Evolutionary conservation across 1,140 invertebrate species (phyloP), one percentile per base, ranked within the genome.

Genomic region (Macrosteles quadrilineatus): DNA sequence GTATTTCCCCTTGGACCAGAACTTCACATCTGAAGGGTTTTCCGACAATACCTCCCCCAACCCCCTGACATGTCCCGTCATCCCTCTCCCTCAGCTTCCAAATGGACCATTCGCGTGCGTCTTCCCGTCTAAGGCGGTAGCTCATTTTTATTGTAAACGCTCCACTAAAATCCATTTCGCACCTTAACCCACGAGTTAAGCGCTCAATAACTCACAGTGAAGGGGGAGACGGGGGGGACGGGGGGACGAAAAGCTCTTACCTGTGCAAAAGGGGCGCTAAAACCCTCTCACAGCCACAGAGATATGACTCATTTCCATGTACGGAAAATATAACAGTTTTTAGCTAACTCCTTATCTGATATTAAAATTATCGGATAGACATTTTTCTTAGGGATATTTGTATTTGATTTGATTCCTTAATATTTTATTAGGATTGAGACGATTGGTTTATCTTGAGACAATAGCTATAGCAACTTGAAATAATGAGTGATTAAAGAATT

Each of bases 121-220:
- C 25, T 64, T 21, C 47, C 47, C 21, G 27, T 29, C 55, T 29
- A 11, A 59, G 21, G 25, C 23, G 55, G 55, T 25, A 59, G 55
- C 55, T 59, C 55, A 59, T 59, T 59, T 59, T 59, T 59, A 59
- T 59, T 59, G 55, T 59, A 59, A 59, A 59, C 55, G 27, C 55
- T 50, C 55, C 55, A 12, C 23, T 59, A 59, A 59, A 59, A 59
- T 59, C 55, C 55, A 59, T 59, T 59, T 59, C 55, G 55, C 55
- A 59, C 55, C 55, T 59, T 59, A 27, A 59, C 21, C 55, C 55
- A 6, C 21, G 23, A 11, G 21, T 59, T 36, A 27, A 27, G 55
- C 55, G 55, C 55, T 59, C 55, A 59, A 59, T 59, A 59, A 27
- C 55, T 23, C 47, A 21, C 14, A 9, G 6, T 50, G 47, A 19